Conservation (phyloP, 2,113 vertebrate genomes). For the Anarhynchus alexandrinus region DNA sequence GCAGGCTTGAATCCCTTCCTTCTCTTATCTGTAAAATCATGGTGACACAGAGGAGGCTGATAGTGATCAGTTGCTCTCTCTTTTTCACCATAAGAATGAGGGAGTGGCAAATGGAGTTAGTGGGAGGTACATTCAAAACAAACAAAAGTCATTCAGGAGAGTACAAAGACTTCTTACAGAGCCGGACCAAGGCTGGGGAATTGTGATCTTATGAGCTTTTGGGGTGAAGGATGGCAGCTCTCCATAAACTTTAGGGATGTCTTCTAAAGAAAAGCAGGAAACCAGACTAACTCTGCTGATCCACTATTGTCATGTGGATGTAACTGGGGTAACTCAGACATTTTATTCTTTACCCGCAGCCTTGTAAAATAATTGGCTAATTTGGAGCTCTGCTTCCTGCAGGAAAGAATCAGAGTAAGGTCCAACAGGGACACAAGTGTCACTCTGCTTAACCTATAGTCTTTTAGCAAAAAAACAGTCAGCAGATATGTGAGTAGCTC, state of each 20-base stretch:
- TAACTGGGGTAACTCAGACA: neutral
- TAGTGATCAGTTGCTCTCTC: neutral
- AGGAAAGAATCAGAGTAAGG: neutral
- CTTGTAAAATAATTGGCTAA: neutral
- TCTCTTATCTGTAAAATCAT: conserved; percentile 2
- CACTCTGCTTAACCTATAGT: neutral
- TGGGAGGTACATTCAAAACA: neutral
- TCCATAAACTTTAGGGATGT: neutral
- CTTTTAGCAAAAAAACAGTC: neutral
- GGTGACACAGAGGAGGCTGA: neutral
- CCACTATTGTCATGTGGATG: neutral
- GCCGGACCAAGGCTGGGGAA: neutral
- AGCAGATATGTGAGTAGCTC: neutral
- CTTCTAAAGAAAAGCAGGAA: neutral
- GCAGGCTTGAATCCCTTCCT: neutral
- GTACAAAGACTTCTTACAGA: neutral
- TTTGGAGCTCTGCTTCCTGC: neutral
- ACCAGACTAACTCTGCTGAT: neutral
- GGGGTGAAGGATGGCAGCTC: neutral
- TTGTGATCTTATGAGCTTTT: neutral
- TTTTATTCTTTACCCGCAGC: neutral
- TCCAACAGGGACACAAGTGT: neutral
- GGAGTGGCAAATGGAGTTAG: neutral
- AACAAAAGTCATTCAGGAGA: neutral
- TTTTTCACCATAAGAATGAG: neutral